Conservation (phyloP, 37 sponge, comb jelly and placozoan species). For the Aplysina aerophoba region DNA sequence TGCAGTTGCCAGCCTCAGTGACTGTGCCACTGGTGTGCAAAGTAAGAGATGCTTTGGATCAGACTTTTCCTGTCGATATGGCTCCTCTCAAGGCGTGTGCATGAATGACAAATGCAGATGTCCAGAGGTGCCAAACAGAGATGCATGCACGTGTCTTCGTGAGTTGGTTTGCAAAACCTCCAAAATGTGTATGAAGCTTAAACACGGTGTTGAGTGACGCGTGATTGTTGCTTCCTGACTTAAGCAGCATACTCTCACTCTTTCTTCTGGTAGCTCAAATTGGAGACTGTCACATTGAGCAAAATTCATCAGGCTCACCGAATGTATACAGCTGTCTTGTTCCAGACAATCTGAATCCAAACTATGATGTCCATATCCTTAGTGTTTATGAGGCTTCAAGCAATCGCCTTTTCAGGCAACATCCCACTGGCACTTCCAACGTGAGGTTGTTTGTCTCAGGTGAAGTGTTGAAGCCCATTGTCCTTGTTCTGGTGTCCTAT, state of each 20-base stretch:
- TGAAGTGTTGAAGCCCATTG: neutral
- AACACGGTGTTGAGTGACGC: no score
- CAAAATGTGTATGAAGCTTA: no score
- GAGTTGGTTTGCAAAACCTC: neutral
- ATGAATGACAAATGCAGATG: constrained; percentile 7
- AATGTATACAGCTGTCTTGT: constrained; percentile 22
- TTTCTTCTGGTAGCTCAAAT: no score
- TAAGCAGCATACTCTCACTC: no score
- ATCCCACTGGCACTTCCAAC: neutral
- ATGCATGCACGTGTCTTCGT: constrained; percentile 17
- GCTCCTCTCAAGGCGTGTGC: neutral
- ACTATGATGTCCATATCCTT: constrained; percentile 27
- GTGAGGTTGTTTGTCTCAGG: neutral
- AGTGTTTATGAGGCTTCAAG: neutral
- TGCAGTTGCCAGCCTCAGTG: no score
- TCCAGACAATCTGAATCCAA: neutral
- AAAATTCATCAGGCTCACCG: neutral
- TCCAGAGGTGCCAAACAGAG: neutral
- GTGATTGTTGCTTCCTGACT: no score
- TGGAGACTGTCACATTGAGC: neutral
- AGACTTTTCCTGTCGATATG: no score
- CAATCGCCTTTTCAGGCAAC: no score
- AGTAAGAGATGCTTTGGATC: no score
- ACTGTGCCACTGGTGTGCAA: neutral
- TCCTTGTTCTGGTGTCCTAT: constrained; percentile 32